These are phyloP conservation scores for Ptychochromis oligacanthus DNA, from an alignment of 2,113 vertebrate species.

Conservation along the genomic window DNA sequence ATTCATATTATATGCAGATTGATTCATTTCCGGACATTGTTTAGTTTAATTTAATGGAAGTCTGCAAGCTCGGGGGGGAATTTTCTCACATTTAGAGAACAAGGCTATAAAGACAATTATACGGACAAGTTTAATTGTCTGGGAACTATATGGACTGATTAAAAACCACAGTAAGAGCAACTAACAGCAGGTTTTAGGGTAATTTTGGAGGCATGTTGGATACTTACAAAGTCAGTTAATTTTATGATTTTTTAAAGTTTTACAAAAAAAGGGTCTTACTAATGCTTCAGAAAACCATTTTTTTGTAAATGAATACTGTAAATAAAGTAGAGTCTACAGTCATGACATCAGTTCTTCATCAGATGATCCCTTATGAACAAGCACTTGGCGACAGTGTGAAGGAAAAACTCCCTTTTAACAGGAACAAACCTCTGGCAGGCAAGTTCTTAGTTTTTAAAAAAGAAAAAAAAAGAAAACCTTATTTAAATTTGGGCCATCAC, in stretches of 20 bases:
- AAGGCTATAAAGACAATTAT: slow-evolving; percentile 55
- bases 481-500: neutral
- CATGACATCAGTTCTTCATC: neutral
- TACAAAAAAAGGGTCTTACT: slow-evolving; percentile 27
- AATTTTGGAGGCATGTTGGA: slow-evolving; percentile 12
- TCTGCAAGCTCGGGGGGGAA: neutral
- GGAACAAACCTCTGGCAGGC: too few relatives aligned
- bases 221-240: slow-evolving; percentile 36
- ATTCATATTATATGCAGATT: slow-evolving; percentile 71
- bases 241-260: slow-evolving; percentile 30
- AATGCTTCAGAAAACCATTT: neutral
- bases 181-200: slow-evolving; percentile 25
- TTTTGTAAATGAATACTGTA: neutral
- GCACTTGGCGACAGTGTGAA: too few relatives aligned
- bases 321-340: neutral
- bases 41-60: slow-evolving; percentile 62
- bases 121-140: slow-evolving; percentile 53
- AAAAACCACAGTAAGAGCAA: slow-evolving; percentile 35
- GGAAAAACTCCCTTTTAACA: too few relatives aligned
- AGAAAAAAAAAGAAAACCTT: neutral
- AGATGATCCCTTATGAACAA: too few relatives aligned
- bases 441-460: too few relatives aligned
- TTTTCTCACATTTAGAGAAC: slow-evolving; percentile 38
- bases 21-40: slow-evolving; percentile 64
- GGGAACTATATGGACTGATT: slow-evolving; percentile 58